Base-by-base conservation (phyloP, 1,140 invertebrate genomes). In the Leucophenga varia region DNA sequence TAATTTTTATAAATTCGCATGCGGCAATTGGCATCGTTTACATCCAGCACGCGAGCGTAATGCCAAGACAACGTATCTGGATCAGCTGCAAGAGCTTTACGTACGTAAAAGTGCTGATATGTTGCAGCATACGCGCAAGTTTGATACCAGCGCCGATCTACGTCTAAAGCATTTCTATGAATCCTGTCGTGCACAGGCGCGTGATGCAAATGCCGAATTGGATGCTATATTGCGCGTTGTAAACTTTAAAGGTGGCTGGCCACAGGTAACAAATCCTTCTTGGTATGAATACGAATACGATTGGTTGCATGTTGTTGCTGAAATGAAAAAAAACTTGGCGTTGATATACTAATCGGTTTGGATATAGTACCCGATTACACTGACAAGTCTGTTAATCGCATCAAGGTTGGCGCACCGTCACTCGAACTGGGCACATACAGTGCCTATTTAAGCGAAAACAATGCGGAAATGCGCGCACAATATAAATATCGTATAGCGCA, bases 161-260 rank as follows among this genome's bases (percentile, higher is more conserved):
- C 88, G 89, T 72, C 84, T 89, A 1, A 93, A 91, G 77, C 78
- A 81, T 42, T 88, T 93, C 72, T 93, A 89, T 77, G 81, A 79
- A 49, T 90, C 90, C 1, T 93, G 91, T 75, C 85, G 89, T 79
- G 85, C 88, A 3, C 52, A 64, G 20, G 52, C 53, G 0, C 56
- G 59, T 8, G 38, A 68, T 10, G 60, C 59, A 1, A 14, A 28
- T 1, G 34, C 55, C 2, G 56, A 52, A 0, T 5, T 72, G 5
- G 10, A n/a, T 1, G 50, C 60, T 0, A 54, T 73, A 32, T 39
- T 61, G 2, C 31, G 59, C 17, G 57, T 64, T 9, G 55, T 59
- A 0, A 58, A 73, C 6, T 68, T 72, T 3, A 52, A 58, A 1
- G 64, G 65, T 12, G 70, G 70, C 3, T 72, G 69, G 70, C 70